Conservation (phyloP, 2,888 invertebrate species). For the Lepidonotus clava region DNA sequence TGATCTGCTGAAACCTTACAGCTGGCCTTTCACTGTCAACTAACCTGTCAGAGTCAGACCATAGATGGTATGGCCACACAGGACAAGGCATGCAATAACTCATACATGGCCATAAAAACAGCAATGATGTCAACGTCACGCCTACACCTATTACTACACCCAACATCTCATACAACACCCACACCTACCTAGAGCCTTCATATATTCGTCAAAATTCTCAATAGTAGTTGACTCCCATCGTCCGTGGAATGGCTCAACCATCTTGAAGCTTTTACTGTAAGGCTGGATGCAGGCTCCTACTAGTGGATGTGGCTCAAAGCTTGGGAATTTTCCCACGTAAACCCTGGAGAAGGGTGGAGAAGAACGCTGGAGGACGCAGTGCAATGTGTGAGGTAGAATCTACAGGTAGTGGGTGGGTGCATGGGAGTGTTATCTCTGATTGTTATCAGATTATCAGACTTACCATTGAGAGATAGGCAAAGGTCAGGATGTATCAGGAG, state of each 20-base stretch:
- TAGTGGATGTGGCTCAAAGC: too few relatives aligned
- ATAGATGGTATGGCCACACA: neutral
- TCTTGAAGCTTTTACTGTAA: too few relatives aligned
- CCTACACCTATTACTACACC: neutral
- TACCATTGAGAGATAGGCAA: too few relatives aligned
- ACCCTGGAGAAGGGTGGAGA: too few relatives aligned
- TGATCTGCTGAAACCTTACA: neutral
- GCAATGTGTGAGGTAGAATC: too few relatives aligned
- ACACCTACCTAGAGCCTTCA: constrained; percentile 85
- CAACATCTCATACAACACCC: neutral
- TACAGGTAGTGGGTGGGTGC: too few relatives aligned
- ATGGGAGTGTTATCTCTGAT: too few relatives aligned
- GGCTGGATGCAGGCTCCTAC: too few relatives aligned
- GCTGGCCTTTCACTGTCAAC: neutral
- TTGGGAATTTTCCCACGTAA: too few relatives aligned
- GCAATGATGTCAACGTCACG: neutral
- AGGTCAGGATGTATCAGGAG: too few relatives aligned
- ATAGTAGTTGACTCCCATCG: constrained; percentile 90
- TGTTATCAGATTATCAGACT: too few relatives aligned
- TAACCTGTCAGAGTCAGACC: neutral
- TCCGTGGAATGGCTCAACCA: constrained; percentile 81
- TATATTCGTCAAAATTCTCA: constrained; percentile 93
- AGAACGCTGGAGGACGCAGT: too few relatives aligned
- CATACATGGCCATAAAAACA: neutral
- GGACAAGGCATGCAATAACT: neutral